A percentile compares a stretch with the other conserved stretches of the same genome.
Evolutionary conservation across 1,140 invertebrate genomes (phyloP).

Genomic region (Drosophila cardini): DNA sequence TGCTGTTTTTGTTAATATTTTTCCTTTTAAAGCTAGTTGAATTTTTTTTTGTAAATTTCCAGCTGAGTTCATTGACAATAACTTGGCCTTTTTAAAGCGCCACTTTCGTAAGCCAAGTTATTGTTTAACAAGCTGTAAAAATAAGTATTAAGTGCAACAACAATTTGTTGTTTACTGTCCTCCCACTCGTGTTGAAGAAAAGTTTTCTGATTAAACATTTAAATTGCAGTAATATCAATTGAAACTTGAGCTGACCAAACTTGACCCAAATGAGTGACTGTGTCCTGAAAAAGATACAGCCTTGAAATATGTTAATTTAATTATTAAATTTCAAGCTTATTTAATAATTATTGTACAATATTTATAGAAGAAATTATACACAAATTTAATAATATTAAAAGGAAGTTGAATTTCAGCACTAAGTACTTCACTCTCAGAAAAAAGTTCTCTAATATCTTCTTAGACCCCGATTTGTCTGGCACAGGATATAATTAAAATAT

Average conservation of each 20-base stretch:
- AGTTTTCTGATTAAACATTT: conserved; percentile 1
- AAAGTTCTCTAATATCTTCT: not conserved
- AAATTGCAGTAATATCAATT: not conserved
- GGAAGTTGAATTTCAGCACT: not conserved
- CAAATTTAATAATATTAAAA: not conserved
- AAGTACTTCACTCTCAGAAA: not conserved
- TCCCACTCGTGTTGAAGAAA: conserved; percentile 21
- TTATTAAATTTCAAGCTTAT: conserved; percentile 4
- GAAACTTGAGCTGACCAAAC: conserved; percentile 11
- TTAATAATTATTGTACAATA: not conserved
- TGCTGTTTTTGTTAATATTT: not conserved
- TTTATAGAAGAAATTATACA: not conserved
- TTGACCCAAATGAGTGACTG: conserved; percentile 54
- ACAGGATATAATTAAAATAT: conserved; percentile 23
- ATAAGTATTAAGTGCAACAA: conserved; percentile 51
- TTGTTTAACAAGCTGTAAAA: conserved; percentile 67
- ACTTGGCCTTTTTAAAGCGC: not conserved
- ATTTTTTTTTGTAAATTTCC: not conserved
- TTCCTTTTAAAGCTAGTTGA: not conserved
- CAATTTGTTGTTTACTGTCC: conserved; percentile 61
- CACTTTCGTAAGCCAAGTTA: conserved; percentile 5
- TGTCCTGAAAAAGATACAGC: not conserved
- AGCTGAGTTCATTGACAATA: conserved; percentile 9
- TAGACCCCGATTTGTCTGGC: no score
- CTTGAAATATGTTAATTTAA: not conserved